phyloP scores from a whole-genome alignment of 2,797 vertebrate genomes.

The Chrysolophus pictus region DNA sequence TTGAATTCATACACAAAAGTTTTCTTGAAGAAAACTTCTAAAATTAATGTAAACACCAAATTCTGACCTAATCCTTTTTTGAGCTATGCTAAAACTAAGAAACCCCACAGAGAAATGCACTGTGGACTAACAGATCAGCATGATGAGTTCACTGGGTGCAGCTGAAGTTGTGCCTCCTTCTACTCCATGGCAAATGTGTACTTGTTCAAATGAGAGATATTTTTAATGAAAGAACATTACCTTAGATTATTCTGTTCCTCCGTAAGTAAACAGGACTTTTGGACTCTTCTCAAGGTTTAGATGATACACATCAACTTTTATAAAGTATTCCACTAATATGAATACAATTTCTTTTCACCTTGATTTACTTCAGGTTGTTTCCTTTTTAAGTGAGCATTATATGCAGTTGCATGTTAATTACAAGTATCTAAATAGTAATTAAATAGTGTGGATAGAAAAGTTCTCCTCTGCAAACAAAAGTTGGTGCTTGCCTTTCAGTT shows the following conservation, averaged over 20 bases:
- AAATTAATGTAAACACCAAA: background rate
- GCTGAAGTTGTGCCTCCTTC: background rate
- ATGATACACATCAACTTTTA: background rate
- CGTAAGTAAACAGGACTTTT: background rate
- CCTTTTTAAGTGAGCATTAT: background rate
- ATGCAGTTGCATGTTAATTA: background rate
- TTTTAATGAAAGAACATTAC: background rate
- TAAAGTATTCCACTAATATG: background rate
- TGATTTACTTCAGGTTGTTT: background rate
- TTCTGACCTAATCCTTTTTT: background rate
- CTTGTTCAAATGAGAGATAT: background rate
- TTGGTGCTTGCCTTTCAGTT: background rate
- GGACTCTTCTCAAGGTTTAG: background rate
- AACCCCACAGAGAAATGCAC: background rate
- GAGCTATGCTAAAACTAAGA: background rate
- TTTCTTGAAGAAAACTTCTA: background rate
- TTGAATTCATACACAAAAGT: background rate
- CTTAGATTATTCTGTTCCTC: background rate
- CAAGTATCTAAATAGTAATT: background rate
- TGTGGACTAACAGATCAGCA: background rate
- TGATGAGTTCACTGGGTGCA: rapidly evolving
- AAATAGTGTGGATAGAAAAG: background rate
- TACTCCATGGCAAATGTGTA: background rate
- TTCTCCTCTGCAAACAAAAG: background rate
- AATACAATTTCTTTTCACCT: background rate